Base-by-base conservation (phyloP, 1,140 invertebrate genomes). In the Pantala flavescens region DNA sequence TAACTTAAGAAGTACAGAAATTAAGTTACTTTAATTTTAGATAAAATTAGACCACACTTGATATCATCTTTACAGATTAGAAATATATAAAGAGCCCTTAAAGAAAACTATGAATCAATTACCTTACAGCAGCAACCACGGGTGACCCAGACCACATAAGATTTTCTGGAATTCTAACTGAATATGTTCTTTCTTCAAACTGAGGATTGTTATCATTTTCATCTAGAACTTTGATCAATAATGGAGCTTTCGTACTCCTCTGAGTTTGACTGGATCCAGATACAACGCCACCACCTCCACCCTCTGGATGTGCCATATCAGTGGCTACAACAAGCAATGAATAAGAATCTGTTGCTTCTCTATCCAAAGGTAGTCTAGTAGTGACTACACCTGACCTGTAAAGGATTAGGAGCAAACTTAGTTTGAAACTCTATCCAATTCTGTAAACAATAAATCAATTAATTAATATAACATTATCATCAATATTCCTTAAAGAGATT, bases 181-280 rank as follows among this genome's bases (percentile, higher is more conserved):
- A 91, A 81, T 98, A 98, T 0, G 93, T 93, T 43, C 91, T 86
- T 81, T 97, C 92, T 23, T 90, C 90, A 82, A 98, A 98, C 83
- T 97, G 94, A 0, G 97, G 97, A 80, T 95, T 94, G 82, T 98
- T 98, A 84, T 99, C 97, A 82, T 99, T 99, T 79, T 97, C 95
- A 80, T 98, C 97, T 7, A 93, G 80, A 0, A 98, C 87, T 70
- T 89, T 90, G 0, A 98, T 89, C 71, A 93, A 86, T 7, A 98
- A 86, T 70, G 90, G 94, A 0, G 95, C 90, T 74, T 90, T 92
- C 0, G 94, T 89, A 9, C 91, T 91, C 78, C 88, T 87, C 76
- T 93, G 85, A 10, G 82, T 77, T 28, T 42, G 43, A 74, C 43
- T 19, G 49, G 24, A 24, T 10, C 23, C 11, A 36, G 16, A n/a